Evolutionary conservation across 2,888 invertebrate species (phyloP).

Genomic region (Nemoura dubitans): DNA sequence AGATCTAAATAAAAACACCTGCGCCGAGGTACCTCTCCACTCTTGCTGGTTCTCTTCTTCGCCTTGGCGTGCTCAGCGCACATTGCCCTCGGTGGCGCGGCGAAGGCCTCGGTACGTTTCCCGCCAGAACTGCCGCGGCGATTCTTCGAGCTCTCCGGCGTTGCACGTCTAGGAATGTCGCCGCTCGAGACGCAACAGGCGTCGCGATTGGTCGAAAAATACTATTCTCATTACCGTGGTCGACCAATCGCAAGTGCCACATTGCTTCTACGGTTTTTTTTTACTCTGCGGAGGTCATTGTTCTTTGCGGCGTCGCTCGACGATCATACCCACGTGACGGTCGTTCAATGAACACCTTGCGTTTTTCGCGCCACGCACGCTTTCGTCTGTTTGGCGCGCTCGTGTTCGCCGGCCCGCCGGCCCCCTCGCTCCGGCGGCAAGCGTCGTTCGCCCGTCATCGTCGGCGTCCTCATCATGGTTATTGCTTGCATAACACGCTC

Average conservation of each 20-base stretch:
- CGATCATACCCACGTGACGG: neutral
- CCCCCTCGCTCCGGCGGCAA: neutral
- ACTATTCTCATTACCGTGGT: neutral
- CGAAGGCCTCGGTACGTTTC: neutral
- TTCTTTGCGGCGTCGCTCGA: neutral
- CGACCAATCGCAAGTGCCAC: neutral
- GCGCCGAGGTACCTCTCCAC: neutral
- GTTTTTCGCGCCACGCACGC: neutral
- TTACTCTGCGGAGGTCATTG: neutral
- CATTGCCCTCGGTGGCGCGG: neutral
- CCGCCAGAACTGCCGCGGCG: neutral
- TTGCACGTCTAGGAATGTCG: neutral
- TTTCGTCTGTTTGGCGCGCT: neutral
- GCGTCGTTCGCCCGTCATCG: neutral
- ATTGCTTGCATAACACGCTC: slow-evolving; percentile 9
- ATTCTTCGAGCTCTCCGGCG: neutral
- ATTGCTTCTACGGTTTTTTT: neutral
- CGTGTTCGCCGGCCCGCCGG: neutral
- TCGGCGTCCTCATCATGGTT: neutral
- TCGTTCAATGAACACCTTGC: neutral
- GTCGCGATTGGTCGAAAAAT: neutral
- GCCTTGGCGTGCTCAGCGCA: too few species aligned
- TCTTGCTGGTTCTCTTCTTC: neutral
- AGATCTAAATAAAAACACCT: neutral
- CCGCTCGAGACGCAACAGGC: neutral